phyloP scores from a whole-genome alignment of 2,113 vertebrate genomes.

The Cyanistes caeruleus region DNA sequence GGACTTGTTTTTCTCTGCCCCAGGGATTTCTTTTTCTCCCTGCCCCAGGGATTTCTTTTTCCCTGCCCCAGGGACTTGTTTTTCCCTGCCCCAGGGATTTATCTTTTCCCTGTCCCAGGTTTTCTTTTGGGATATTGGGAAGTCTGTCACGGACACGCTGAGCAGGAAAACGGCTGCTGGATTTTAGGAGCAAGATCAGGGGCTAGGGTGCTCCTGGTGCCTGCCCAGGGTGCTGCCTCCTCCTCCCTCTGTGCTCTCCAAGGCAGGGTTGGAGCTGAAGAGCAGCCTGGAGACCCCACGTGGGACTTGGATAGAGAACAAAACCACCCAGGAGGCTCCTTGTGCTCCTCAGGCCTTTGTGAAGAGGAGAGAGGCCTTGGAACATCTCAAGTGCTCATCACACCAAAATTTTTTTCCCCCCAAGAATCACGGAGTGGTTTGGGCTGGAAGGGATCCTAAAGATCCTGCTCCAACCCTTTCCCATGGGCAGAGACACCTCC shows the following conservation, averaged over 20 bases:
- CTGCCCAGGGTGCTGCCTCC: background rate
- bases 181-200: background rate
- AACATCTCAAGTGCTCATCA: rapidly evolving
- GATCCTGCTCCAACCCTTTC: background rate
- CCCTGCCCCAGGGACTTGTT: too few relatives aligned
- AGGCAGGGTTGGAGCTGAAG: background rate
- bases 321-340: rapidly evolving
- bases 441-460: background rate
- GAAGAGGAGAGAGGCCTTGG: background rate
- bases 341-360: background rate
- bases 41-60: too few relatives aligned
- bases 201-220: background rate
- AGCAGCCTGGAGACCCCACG: background rate
- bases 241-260: background rate
- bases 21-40: too few relatives aligned
- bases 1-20: too few relatives aligned
- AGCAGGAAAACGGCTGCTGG: rapidly evolving
- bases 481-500: background rate
- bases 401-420: rapidly evolving
- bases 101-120: background rate
- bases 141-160: rapidly evolving
- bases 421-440: background rate
- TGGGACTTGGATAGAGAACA: rapidly evolving
- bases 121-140: background rate
- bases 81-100: too few relatives aligned